A percentile compares a stretch with the other conserved stretches of the same genome.
Evolutionary conservation across 1,140 invertebrate species (phyloP).

Genomic region (Drosophila trapezifrons): DNA sequence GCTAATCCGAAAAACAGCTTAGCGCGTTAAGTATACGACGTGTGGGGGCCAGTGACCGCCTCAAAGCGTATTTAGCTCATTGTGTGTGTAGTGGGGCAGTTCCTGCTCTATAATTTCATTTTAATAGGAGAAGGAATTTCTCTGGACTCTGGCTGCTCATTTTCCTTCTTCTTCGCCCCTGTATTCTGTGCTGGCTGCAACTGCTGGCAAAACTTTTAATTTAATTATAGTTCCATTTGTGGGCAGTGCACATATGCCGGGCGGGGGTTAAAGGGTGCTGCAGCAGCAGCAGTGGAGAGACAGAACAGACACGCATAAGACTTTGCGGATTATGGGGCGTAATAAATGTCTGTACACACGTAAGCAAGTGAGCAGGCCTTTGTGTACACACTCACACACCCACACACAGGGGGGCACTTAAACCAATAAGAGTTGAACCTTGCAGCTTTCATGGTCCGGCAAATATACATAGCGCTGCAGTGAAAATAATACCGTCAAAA

Average conservation of each 20-base stretch:
- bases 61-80: constrained; percentile 29
- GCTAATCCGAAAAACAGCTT: constrained; percentile 68
- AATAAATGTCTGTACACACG: constrained; percentile 73
- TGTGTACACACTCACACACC: constrained; percentile 48
- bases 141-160: constrained; percentile 23
- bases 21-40: constrained; percentile 72
- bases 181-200: constrained; percentile 22
- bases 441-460: constrained; percentile 43
- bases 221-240: constrained; percentile 80
- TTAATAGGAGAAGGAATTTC: constrained; percentile 50
- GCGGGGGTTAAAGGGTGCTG: neutral
- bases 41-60: constrained; percentile 49
- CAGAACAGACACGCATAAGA: constrained; percentile 60
- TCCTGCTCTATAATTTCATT: constrained; percentile 52
- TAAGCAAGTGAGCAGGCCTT: constrained; percentile 61
- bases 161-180: constrained; percentile 21
- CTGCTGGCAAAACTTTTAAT: constrained; percentile 76
- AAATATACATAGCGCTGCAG: constrained; percentile 1
- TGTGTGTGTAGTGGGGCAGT: constrained; percentile 20
- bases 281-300: constrained; percentile 4
- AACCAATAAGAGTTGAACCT: constrained; percentile 63
- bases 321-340: constrained; percentile 69
- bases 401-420: constrained; percentile 33
- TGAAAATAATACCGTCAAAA: neutral
- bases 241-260: constrained; percentile 48